Conservation (phyloP, 2,797 vertebrate species). For the Octomys mimax region DNA sequence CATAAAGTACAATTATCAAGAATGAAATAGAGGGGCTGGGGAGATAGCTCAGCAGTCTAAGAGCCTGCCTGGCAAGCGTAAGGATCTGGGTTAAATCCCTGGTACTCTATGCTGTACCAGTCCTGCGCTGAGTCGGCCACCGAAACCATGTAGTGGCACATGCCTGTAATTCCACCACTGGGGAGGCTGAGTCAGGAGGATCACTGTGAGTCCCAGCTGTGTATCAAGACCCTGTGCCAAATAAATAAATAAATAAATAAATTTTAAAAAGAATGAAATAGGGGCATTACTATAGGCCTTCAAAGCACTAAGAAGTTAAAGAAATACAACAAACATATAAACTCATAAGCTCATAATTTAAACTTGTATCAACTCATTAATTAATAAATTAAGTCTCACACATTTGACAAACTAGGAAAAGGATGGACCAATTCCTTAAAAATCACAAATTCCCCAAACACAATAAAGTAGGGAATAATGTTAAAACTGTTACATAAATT, state of each 20-base stretch:
- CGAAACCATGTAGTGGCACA: too few relatives aligned
- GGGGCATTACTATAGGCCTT: not conserved
- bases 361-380: not conserved
- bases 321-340: not conserved
- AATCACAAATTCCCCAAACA: not conserved
- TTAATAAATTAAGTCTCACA: not conserved
- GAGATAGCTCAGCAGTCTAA: too few relatives aligned
- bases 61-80: too few relatives aligned
- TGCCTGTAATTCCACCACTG: too few relatives aligned
- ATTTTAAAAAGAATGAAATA: not conserved
- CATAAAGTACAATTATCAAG: not conserved
- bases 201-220: too few relatives aligned
- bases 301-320: not conserved
- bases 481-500: slow-evolving; percentile 2
- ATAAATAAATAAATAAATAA: too few relatives aligned
- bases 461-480: not conserved
- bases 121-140: too few relatives aligned
- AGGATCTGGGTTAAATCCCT: too few relatives aligned
- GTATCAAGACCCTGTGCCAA: too few relatives aligned
- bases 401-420: slow-evolving; percentile 27
- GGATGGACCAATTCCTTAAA: not conserved
- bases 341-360: not conserved
- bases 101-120: too few relatives aligned
- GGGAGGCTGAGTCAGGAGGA: too few relatives aligned
- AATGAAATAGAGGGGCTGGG: not conserved